phyloP scores from a whole-genome alignment of 2,113 vertebrate species.

The Platysternon megacephalum region DNA sequence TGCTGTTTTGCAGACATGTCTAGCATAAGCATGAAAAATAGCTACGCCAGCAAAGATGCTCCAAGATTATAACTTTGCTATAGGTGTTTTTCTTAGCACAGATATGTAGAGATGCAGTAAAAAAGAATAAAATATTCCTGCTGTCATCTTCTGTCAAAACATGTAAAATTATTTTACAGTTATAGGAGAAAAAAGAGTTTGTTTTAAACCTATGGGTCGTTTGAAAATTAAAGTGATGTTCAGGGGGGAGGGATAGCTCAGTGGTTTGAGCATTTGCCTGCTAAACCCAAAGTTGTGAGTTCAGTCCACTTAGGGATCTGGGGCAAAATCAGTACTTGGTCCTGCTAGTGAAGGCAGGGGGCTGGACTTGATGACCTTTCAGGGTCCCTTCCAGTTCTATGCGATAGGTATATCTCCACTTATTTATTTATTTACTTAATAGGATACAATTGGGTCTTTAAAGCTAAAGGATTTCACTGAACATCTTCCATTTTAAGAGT shows the following conservation, averaged over 20 bases:
- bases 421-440: too few relatives aligned
- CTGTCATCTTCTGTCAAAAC: not conserved
- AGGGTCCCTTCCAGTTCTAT: too few relatives aligned
- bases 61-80: constrained; percentile 3
- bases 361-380: too few relatives aligned
- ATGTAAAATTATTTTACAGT: not conserved
- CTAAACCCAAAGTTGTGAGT: too few relatives aligned
- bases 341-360: too few relatives aligned
- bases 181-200: not conserved
- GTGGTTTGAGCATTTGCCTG: too few relatives aligned
- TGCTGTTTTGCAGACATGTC: not conserved
- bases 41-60: constrained; percentile 32
- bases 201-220: not conserved
- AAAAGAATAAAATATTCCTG: not conserved
- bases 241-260: too few relatives aligned
- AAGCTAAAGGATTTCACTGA: not conserved
- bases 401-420: too few relatives aligned
- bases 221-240: constrained; percentile 9
- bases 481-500: constrained; percentile 30
- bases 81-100: not conserved
- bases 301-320: too few relatives aligned
- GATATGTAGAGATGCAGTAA: constrained; percentile 21
- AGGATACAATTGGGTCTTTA: not conserved
- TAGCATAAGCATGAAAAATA: constrained; percentile 15
- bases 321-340: too few relatives aligned